A percentile compares a stretch with the other conserved stretches of the same genome.
Evolutionary conservation across 2,888 invertebrate genomes (phyloP).

Genomic region (Prostheceraeus crozeri): DNA sequence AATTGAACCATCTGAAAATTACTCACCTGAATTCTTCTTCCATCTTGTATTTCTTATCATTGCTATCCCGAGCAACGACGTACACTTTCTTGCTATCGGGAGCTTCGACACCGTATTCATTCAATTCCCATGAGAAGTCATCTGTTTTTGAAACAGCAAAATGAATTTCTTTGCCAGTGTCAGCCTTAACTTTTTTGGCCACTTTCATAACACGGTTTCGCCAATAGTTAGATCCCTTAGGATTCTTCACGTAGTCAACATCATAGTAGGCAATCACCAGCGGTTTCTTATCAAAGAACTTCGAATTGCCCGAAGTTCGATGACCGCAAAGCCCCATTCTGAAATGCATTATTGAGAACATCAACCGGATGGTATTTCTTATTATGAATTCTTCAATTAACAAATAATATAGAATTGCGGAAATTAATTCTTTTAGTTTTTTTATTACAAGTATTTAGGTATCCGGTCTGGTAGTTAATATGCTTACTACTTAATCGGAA

Average conservation of each 20-base stretch:
- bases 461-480: no score
- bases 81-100: constrained; percentile 76
- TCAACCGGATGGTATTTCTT: no score
- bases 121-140: constrained; percentile 80
- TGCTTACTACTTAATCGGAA: no score
- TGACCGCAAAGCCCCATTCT: constrained; percentile 86
- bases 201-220: constrained; percentile 73
- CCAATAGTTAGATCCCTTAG: constrained; percentile 95
- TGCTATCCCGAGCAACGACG: constrained; percentile 71
- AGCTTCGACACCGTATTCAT: constrained; percentile 64
- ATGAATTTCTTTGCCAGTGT: constrained; percentile 61
- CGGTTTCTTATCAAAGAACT: constrained; percentile 75
- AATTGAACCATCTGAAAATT: no score
- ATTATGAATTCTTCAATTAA: no score
- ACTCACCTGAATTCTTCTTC: constrained; percentile 76
- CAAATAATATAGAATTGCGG: no score
- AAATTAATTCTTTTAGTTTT: no score
- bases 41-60: constrained; percentile 81
- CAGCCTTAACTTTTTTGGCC: constrained; percentile 66
- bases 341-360: constrained; percentile 41
- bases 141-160: constrained; percentile 88
- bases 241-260: constrained; percentile 90
- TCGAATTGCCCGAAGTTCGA: constrained; percentile 71
- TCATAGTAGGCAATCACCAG: constrained; percentile 80
- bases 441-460: no score